These are phyloP conservation scores for Panthera uncia DNA, from an alignment of 2,113 vertebrate species.

Conservation along the genomic window DNA sequence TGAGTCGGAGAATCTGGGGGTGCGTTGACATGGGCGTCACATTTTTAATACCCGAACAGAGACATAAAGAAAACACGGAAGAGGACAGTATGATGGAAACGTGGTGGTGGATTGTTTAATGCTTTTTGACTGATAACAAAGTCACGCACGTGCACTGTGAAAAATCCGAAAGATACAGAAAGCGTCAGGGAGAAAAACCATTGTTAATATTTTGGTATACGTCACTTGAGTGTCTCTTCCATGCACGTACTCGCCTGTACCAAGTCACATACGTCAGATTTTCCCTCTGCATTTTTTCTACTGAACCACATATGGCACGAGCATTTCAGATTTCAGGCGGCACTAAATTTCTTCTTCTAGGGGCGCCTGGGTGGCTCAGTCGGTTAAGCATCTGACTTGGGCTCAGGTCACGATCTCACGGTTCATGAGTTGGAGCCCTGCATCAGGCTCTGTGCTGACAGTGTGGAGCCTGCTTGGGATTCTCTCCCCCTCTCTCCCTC, in stretches of 20 bases:
- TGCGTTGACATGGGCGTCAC: neutral
- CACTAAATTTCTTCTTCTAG: neutral
- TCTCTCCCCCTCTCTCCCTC: too few species aligned
- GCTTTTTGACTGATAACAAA: neutral
- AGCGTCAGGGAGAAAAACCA: neutral
- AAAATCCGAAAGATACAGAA: neutral
- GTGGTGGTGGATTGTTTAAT: neutral
- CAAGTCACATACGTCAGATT: neutral
- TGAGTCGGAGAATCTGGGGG: neutral
- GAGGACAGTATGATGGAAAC: neutral
- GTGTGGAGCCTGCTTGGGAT: too few species aligned
- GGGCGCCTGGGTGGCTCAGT: too few species aligned
- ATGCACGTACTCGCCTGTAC: rapidly evolving
- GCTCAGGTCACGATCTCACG: too few species aligned
- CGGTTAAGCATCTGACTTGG: too few species aligned
- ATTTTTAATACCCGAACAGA: neutral
- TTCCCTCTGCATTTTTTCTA: neutral
- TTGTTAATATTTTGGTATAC: neutral
- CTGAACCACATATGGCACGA: neutral
- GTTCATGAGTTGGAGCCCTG: too few species aligned
- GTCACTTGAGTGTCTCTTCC: neutral
- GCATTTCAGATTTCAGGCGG: neutral
- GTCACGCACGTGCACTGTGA: neutral
- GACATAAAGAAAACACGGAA: neutral
- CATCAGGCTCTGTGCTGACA: too few species aligned